These are phyloP conservation scores for Panorpa germanica DNA, from an alignment of 2,888 invertebrate species.

Conservation along the genomic window DNA sequence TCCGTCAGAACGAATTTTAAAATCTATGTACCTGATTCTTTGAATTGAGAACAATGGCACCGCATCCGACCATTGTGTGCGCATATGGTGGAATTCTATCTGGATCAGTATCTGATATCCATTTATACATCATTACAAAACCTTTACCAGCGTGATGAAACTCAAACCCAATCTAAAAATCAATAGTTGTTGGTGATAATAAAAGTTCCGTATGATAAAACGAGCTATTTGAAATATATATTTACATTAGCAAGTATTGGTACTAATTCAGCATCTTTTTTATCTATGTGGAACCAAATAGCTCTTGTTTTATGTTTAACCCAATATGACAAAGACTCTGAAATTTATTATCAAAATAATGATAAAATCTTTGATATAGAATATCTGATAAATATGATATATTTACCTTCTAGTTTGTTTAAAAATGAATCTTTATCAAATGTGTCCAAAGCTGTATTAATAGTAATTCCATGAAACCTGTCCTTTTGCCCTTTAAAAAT, in stretches of 20 bases:
- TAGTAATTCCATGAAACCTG: constrained; percentile 53
- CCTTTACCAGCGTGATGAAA: constrained; percentile 73
- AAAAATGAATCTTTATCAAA: constrained; percentile 30
- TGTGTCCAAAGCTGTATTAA: constrained; percentile 38
- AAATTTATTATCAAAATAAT: constrained; percentile 20
- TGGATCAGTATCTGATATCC: constrained; percentile 44
- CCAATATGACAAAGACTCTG: constrained; percentile 58
- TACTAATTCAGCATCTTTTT: constrained; percentile 52
- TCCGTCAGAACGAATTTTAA: too few species aligned
- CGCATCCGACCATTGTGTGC: constrained; percentile 69
- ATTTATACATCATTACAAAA: constrained; percentile 62
- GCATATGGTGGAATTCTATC: constrained; percentile 58
- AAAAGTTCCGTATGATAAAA: neutral
- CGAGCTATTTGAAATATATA: constrained; percentile 9
- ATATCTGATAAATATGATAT: constrained; percentile 15
- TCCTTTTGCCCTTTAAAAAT: constrained; percentile 36
- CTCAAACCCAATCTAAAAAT: constrained; percentile 45
- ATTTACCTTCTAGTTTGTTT: constrained; percentile 36
- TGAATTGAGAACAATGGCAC: constrained; percentile 68
- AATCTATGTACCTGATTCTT: too few species aligned
- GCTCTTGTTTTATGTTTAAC: constrained; percentile 38
- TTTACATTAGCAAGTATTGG: constrained; percentile 50
- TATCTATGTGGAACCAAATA: constrained; percentile 65
- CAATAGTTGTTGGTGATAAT: neutral
- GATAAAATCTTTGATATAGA: constrained; percentile 21